Conservation (phyloP, 2,888 invertebrate genomes). For the Ormyrus pomaceus region DNA sequence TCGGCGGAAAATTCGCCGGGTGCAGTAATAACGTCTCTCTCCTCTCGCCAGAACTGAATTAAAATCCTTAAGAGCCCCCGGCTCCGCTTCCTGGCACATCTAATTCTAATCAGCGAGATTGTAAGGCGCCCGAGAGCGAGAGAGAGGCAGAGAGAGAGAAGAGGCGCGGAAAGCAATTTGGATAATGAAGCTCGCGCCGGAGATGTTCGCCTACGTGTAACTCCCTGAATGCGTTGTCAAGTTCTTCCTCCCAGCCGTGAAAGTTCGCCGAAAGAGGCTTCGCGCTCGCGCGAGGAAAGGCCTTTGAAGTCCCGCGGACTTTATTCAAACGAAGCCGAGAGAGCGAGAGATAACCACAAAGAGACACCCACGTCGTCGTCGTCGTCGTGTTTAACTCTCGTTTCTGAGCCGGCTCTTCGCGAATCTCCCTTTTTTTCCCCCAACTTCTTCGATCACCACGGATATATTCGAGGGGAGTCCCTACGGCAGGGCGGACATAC, state of each 20-base stretch:
- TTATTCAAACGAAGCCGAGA: constrained; percentile 43
- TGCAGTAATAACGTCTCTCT: constrained; percentile 5
- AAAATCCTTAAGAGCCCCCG: constrained; percentile 39
- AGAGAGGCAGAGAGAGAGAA: constrained; percentile 8
- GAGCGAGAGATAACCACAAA: constrained; percentile 33
- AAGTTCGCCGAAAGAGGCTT: constrained; percentile 35
- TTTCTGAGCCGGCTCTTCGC: constrained; percentile 24
- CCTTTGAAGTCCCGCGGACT: constrained; percentile 48
- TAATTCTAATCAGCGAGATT: constrained; percentile 56
- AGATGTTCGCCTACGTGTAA: constrained; percentile 16
- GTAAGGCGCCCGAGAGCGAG: background rate
- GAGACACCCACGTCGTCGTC: constrained; percentile 15
- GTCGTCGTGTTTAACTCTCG: constrained; percentile 24
- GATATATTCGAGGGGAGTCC: too few species aligned
- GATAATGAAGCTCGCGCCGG: constrained; percentile 49
- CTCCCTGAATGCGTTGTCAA: constrained; percentile 39
- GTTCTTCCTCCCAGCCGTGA: constrained; percentile 15
- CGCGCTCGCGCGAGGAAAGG: constrained; percentile 3
- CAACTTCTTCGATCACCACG: background rate
- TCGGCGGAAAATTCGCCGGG: constrained; percentile 5
- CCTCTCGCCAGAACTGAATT: constrained; percentile 37
- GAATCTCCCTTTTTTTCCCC: constrained; percentile 11
- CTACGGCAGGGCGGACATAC: background rate
- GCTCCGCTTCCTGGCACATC: constrained; percentile 16
- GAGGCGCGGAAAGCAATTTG: constrained; percentile 50